Percentiles rank a stretch among this genome's conserved stretches.
Evolutionary conservation across 2,797 vertebrate genomes (phyloP).

Genomic region (Rhadinocentrus ornatus): DNA sequence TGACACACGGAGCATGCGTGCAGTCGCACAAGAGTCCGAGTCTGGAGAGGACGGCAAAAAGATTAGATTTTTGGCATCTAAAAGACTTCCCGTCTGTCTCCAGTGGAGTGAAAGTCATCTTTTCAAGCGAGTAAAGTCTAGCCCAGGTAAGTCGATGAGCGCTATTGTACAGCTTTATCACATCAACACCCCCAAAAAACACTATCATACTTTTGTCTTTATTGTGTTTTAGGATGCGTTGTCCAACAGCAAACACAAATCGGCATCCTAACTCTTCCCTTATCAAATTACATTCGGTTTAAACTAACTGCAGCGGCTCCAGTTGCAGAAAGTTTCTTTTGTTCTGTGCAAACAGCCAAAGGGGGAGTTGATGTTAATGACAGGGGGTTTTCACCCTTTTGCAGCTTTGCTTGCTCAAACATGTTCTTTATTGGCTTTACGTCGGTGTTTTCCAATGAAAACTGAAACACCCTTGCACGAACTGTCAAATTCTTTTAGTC

Average conservation of each 20-base stretch:
- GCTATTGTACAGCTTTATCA: neutral
- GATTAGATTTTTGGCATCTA: constrained; percentile 37
- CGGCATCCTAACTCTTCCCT: neutral
- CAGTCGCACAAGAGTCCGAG: constrained; percentile 32
- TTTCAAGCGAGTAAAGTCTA: neutral
- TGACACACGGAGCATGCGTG: constrained; percentile 13
- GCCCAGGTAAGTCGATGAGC: constrained; percentile 43
- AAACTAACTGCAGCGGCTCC: neutral
- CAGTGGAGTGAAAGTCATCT: constrained; percentile 10
- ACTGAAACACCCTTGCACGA: neutral
- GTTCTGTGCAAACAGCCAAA: constrained; percentile 44
- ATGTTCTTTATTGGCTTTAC: constrained; percentile 19
- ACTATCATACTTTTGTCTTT: neutral
- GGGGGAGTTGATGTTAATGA: constrained; percentile 61
- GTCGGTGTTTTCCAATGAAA: constrained; percentile 9
- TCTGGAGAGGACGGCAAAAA: constrained; percentile 32
- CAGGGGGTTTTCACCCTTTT: constrained; percentile 41
- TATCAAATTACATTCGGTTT: neutral
- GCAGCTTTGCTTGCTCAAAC: constrained; percentile 61
- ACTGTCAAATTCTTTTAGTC: constrained; percentile 9
- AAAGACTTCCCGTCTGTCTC: constrained; percentile 13
- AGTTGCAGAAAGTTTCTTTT: constrained; percentile 42
- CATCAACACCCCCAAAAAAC: neutral
- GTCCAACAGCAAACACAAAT: neutral
- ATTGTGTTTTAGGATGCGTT: neutral